These are phyloP conservation scores for Mamestra configurata DNA, from an alignment of 1,140 invertebrate species.

Conservation along the genomic window DNA sequence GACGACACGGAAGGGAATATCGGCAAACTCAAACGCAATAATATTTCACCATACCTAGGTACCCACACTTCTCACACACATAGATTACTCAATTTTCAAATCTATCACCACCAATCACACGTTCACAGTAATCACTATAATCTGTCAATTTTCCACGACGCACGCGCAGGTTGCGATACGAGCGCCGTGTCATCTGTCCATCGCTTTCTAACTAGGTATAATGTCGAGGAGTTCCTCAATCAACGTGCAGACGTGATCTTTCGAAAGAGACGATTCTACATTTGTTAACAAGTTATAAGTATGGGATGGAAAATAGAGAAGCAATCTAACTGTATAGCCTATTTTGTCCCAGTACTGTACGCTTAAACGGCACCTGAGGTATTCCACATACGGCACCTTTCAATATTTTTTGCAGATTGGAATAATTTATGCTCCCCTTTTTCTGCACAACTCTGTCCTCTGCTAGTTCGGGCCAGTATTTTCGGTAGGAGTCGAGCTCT, in stretches of 20 bases:
- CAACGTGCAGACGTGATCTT: background rate
- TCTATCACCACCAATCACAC: constrained; percentile 1
- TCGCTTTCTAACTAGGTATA: background rate
- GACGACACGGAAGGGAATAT: too few species aligned
- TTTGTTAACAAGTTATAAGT: background rate
- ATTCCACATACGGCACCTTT: too few species aligned
- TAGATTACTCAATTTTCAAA: background rate
- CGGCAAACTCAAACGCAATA: too few species aligned
- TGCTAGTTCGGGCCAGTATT: too few species aligned
- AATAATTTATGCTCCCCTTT: too few species aligned
- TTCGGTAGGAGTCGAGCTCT: too few species aligned
- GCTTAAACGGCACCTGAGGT: too few species aligned
- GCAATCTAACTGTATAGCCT: too few species aligned
- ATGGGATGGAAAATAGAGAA: too few species aligned
- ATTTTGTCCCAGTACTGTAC: too few species aligned
- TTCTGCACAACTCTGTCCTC: too few species aligned
- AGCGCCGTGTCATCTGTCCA: background rate
- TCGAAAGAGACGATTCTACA: background rate
- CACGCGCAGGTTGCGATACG: constrained; percentile 5
- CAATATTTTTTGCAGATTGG: too few species aligned
- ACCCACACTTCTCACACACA: background rate
- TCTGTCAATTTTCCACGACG: background rate
- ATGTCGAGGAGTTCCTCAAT: background rate
- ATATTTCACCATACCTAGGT: background rate
- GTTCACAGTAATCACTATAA: background rate